Evolutionary conservation across 2,888 invertebrate genomes (phyloP), one percentile per base, ranked within the genome.

Genomic region (Pilophorus perplexus): DNA sequence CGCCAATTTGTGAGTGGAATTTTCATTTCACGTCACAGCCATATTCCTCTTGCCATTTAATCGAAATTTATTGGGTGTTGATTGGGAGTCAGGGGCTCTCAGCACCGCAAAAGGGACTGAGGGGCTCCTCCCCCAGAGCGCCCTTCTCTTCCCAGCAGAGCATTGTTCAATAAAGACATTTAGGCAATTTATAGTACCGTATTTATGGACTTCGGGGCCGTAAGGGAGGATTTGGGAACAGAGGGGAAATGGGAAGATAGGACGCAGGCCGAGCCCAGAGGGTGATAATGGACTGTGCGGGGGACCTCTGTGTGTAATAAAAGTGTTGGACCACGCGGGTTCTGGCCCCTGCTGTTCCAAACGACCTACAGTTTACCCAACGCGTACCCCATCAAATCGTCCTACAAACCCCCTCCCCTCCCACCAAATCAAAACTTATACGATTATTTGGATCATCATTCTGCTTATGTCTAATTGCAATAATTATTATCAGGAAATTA

Each of bases 31-130:
- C n/a, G n/a, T n/a, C n/a, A n/a, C n/a, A n/a, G 52, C 52, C 52
- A 28, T 14, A 28, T 52, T 18, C 52, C 52, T 28, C 52, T 27
- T 8, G 6, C 12, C 28, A 16, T 10, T 25, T 52, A 55, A 59
- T 59, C 42, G 59, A 42, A 59, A 59, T 40, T 59, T 59, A 59
- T 59, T 42, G 59, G 59, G 59, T 59, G 59, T 59, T 59, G 59
- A 59, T 59, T 59, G 59, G 18, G 33, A 14, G 28, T 14, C 23
- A 22, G 12, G n/a, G 23, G 12, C 46, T 25, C 23, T 18, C 42
- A 16, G 18, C 20, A 14, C 46, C 20, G 50, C 50, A 16, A 52
- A 50, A 25, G 23, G 12, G 48, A 44, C 23, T 23, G 22, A 50
- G 23, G 25, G 22, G 14, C 46, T 12, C 8, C 20, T 18, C 44